These are phyloP conservation scores for Sebastes schlegelii DNA, from an alignment of 2,113 vertebrate species.

Conservation along the genomic window DNA sequence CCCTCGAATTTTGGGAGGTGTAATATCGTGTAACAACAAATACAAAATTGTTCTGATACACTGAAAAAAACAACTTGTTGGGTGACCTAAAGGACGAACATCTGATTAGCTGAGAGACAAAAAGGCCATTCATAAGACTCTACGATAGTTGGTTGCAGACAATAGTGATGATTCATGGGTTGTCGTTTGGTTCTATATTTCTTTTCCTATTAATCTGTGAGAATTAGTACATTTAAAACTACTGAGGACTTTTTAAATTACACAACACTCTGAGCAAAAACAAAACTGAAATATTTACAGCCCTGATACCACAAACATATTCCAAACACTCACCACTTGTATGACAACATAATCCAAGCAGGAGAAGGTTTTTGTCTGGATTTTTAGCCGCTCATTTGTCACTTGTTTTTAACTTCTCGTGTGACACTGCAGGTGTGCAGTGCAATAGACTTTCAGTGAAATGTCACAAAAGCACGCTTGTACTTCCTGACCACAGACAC, in stretches of 20 bases:
- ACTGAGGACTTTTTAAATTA: background rate
- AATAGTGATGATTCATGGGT: background rate
- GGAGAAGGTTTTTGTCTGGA: background rate
- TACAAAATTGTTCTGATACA: background rate
- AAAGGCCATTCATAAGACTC: slow-evolving; percentile 43
- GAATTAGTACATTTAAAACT: background rate
- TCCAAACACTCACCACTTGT: slow-evolving; percentile 17
- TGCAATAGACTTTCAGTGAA: slow-evolving; percentile 59
- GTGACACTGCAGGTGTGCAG: slow-evolving; percentile 54
- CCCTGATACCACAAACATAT: background rate
- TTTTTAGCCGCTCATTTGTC: slow-evolving; percentile 26
- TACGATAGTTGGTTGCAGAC: background rate
- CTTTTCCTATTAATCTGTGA: slow-evolving; percentile 6
- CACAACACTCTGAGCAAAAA: background rate
- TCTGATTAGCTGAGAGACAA: slow-evolving; percentile 29
- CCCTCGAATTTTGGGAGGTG: background rate
- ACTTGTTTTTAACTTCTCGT: background rate
- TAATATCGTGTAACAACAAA: background rate
- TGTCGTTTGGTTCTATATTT: background rate
- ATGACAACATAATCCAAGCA: slow-evolving; percentile 32
- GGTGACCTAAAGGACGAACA: background rate
- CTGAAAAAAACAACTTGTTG: background rate
- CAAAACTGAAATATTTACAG: background rate
- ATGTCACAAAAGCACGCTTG: slow-evolving; percentile 57
- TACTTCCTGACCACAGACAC: slow-evolving; percentile 81